Percentiles rank a stretch among this genome's conserved stretches.
These are phyloP conservation scores for Scolopax mira DNA, from an alignment of 2,113 vertebrate genomes.

Conservation along the genomic window DNA sequence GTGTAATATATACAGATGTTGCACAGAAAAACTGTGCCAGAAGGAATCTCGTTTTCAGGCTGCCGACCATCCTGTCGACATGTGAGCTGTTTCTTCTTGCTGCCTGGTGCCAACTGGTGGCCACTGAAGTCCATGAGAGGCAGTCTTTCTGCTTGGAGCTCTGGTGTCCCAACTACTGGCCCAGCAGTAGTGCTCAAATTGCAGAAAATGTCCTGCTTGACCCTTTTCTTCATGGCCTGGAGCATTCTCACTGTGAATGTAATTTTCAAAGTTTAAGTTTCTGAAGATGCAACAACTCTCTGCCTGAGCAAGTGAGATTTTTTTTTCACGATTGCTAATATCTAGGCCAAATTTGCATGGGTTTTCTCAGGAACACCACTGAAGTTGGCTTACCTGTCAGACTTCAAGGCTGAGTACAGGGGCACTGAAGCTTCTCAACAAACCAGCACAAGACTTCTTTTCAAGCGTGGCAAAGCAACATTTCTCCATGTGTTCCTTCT, in stretches of 20 bases:
- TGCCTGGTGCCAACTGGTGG: neutral
- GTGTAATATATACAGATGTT: neutral
- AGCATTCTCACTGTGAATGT: neutral
- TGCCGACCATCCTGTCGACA: accelerated
- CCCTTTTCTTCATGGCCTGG: neutral
- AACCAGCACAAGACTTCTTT: neutral
- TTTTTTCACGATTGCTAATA: neutral
- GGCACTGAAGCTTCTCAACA: neutral
- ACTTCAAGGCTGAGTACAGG: neutral
- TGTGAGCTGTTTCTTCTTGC: neutral
- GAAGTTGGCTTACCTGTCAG: neutral
- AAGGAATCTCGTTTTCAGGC: neutral
- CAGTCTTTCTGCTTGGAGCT: neutral
- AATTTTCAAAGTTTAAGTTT: neutral
- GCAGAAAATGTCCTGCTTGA: neutral
- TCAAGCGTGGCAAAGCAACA: neutral
- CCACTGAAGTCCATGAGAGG: neutral
- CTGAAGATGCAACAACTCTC: neutral
- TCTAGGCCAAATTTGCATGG: neutral
- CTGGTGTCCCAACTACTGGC: neutral
- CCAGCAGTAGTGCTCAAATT: neutral
- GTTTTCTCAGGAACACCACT: neutral
- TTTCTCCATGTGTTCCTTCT: neutral
- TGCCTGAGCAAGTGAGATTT: neutral
- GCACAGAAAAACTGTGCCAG: neutral